Evolutionary conservation across 2,113 vertebrate species (phyloP).

Genomic region (Hypocryptadius cinnamomeus): DNA sequence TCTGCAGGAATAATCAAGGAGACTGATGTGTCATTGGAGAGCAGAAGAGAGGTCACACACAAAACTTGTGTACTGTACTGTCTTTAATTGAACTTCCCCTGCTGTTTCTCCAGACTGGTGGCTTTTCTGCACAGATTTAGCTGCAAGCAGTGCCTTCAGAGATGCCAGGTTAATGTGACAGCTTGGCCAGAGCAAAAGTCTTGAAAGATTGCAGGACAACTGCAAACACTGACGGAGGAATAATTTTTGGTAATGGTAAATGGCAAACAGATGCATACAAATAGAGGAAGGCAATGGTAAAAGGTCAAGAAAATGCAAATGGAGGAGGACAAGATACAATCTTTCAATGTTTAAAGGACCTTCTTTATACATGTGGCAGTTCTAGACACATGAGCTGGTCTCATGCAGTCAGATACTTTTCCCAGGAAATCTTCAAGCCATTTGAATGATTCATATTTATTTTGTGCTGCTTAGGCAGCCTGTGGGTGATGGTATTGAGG

Average conservation of each 20-base stretch:
- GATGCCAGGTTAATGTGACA: background rate
- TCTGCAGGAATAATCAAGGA: constrained; percentile 17
- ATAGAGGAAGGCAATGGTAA: background rate
- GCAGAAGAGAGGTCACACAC: background rate
- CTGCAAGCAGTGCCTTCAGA: background rate
- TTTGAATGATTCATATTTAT: background rate
- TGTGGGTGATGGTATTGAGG: background rate
- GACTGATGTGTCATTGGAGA: background rate
- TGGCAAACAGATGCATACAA: background rate
- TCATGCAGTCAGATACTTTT: background rate
- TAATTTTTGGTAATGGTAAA: background rate
- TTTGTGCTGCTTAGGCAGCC: background rate
- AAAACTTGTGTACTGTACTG: background rate
- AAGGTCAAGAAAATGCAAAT: background rate
- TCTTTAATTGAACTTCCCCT: constrained; percentile 15
- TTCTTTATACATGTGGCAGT: background rate
- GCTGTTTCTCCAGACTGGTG: background rate
- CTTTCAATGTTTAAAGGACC: background rate
- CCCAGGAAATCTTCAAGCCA: background rate
- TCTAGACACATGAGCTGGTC: background rate
- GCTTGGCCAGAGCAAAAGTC: background rate
- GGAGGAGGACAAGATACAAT: background rate
- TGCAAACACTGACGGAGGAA: background rate
- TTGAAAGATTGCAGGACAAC: background rate
- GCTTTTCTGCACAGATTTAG: background rate